These are phyloP conservation scores for Rhagium mordax DNA, from an alignment of 2,888 invertebrate genomes.

Conservation along the genomic window DNA sequence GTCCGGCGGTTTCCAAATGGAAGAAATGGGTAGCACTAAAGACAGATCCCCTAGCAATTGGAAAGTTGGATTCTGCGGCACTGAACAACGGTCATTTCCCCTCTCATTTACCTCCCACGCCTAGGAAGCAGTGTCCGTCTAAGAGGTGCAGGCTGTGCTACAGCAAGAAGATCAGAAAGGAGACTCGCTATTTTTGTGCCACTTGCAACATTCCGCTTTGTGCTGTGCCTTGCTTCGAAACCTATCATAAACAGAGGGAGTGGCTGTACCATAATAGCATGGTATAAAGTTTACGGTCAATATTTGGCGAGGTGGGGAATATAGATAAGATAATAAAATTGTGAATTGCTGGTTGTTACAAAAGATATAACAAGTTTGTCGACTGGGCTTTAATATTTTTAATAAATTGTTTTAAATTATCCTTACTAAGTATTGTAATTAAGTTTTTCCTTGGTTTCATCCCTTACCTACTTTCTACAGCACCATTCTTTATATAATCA, in stretches of 20 bases:
- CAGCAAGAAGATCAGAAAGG: background rate
- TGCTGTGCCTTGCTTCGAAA: background rate
- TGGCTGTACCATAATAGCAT: background rate
- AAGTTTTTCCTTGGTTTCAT: no score
- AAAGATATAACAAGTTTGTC: no score
- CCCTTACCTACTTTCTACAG: no score
- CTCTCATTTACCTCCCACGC: background rate
- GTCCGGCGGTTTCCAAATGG: background rate
- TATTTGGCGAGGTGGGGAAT: no score
- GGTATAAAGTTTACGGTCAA: no score
- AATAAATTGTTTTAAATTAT: no score
- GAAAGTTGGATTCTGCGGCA: background rate
- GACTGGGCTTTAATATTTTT: no score
- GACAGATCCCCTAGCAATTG: background rate
- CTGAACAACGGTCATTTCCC: background rate
- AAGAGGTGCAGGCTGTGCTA: slow-evolving; percentile 2
- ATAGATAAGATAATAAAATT: no score
- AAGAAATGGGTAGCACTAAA: background rate
- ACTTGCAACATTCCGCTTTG: background rate
- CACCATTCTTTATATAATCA: no score
- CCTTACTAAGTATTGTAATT: no score
- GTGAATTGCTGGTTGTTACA: no score
- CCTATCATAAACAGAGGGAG: background rate
- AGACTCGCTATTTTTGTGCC: background rate
- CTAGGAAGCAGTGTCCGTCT: background rate